Percentiles rank a stretch among this genome's conserved stretches.
Evolutionary conservation across 1,140 invertebrate genomes (phyloP).

Genomic region (Vanessa atalanta): DNA sequence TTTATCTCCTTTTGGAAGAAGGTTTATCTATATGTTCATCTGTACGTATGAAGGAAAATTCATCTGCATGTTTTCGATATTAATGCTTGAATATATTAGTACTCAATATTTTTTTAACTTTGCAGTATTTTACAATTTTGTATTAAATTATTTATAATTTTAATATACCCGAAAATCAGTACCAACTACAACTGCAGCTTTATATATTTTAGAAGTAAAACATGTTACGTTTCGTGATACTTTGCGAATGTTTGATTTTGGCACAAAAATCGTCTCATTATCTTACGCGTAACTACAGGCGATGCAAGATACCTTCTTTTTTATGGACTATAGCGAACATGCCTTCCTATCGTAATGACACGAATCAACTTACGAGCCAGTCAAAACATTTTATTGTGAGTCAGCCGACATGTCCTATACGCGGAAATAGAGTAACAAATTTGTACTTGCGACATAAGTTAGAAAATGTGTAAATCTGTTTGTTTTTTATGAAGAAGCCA

Average conservation of each 20-base stretch:
- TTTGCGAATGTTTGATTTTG: constrained; percentile 30
- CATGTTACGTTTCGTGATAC: not conserved
- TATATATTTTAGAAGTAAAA: not conserved
- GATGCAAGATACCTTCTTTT: constrained; percentile 56
- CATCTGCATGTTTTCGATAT: too few species aligned
- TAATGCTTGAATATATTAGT: too few species aligned
- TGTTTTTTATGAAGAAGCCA: not conserved
- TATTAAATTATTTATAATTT: too few species aligned
- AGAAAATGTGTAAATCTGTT: not conserved
- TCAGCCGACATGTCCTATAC: constrained; percentile 45
- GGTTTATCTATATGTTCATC: too few species aligned
- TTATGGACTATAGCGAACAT: constrained; percentile 54
- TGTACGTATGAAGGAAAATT: too few species aligned
- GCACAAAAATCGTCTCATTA: constrained; percentile 44
- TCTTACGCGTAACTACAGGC: constrained; percentile 43
- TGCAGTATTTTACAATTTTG: too few species aligned
- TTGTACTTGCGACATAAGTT: not conserved
- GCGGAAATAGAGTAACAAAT: constrained; percentile 37
- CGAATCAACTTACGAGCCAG: constrained; percentile 55
- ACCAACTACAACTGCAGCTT: too few species aligned
- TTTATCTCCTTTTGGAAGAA: too few species aligned
- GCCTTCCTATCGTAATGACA: constrained; percentile 53
- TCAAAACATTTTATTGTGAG: constrained; percentile 57
- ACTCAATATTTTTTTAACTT: too few species aligned
- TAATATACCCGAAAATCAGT: too few species aligned